Conservation (phyloP, 1,140 invertebrate species). For the Drosophila oshimai region DNA sequence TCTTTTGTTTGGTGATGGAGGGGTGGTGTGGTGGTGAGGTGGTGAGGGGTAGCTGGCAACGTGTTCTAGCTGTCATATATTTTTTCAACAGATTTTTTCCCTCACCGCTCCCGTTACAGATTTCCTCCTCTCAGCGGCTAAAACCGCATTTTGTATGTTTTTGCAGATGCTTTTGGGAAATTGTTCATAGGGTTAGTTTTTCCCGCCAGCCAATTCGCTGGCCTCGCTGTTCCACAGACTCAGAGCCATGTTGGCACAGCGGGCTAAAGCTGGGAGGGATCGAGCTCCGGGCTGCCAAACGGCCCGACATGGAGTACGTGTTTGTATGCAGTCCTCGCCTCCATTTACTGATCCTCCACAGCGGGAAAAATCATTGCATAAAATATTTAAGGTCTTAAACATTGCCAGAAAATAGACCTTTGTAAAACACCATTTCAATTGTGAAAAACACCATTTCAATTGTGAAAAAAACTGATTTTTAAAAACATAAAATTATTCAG, state of each 20-base stretch:
- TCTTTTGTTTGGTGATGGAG: not conserved
- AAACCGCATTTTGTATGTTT: constrained; percentile 79
- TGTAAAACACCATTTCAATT: too few relatives aligned
- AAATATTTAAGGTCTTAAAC: not conserved
- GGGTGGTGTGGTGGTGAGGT: not conserved
- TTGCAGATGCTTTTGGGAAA: constrained; percentile 66
- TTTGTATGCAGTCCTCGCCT: constrained; percentile 51
- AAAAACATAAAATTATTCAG: not conserved
- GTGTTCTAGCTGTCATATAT: constrained; percentile 73
- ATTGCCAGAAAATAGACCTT: too few relatives aligned
- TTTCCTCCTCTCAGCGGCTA: constrained; percentile 58
- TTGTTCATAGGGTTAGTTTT: constrained; percentile 74
- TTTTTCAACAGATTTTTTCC: constrained; percentile 67
- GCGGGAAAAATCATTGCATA: not conserved
- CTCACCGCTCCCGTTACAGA: constrained; percentile 23
- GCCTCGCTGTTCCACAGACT: not conserved
- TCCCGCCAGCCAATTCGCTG: constrained; percentile 15
- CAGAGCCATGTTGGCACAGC: constrained; percentile 30
- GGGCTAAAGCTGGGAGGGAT: constrained; percentile 1
- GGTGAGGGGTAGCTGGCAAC: not conserved
- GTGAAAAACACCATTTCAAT: too few relatives aligned
- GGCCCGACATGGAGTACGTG: constrained; percentile 67
- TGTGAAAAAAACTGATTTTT: too few relatives aligned
- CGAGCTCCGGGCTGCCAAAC: constrained; percentile 30
- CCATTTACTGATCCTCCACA: constrained; percentile 27